phyloP scores from a whole-genome alignment of 2,797 vertebrate genomes.

The Crotalus adamanteus region DNA sequence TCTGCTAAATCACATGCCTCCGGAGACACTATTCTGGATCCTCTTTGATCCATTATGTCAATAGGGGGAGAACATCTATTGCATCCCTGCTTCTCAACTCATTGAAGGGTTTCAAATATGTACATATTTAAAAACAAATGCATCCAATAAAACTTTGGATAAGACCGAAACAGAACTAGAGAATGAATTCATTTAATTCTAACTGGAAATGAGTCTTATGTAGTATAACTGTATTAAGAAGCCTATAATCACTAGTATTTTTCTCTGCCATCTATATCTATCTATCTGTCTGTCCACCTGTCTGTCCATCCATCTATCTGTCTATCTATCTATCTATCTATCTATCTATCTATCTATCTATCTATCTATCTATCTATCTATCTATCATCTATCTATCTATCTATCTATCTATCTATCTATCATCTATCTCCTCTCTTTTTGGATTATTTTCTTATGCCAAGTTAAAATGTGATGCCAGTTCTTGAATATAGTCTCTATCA shows the following conservation, averaged over 20 bases:
- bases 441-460: constrained; percentile 46
- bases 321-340: no score
- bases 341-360: neutral
- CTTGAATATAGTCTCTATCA: constrained; percentile 55
- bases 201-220: neutral
- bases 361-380: neutral
- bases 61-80: neutral
- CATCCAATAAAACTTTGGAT: neutral
- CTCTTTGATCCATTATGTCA: neutral
- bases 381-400: neutral
- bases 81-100: neutral
- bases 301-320: no score
- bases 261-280: neutral
- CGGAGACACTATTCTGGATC: neutral
- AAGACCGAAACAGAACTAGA: neutral
- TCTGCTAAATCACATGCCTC: neutral
- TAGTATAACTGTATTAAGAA: neutral
- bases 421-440: neutral
- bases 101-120: neutral
- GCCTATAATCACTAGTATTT: constrained; percentile 13
- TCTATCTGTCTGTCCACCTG: no score
- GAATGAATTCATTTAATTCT: neutral
- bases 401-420: neutral
- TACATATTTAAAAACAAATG: neutral
- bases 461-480: constrained; percentile 48